Conservation (phyloP, 2,113 vertebrate species). For the Sinocyclocheilus rhinocerous region DNA sequence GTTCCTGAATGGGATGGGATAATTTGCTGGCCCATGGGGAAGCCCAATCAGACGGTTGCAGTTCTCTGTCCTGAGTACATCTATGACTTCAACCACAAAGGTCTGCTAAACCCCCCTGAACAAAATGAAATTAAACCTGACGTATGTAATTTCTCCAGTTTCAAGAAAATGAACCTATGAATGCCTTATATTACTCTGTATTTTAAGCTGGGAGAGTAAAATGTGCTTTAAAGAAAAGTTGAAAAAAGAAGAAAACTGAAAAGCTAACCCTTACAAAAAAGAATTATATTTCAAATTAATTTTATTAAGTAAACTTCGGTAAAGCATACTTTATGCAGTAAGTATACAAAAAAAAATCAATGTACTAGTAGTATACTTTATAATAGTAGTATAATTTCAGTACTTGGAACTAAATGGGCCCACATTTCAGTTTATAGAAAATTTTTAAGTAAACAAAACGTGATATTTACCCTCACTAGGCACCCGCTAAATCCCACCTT, state of each 20-base stretch:
- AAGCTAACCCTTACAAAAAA: neutral
- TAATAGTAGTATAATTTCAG: neutral
- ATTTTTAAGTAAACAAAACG: no score
- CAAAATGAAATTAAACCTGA: neutral
- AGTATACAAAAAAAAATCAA: no score
- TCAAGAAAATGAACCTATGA: no score
- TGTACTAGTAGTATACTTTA: neutral
- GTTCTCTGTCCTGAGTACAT: constrained; percentile 85
- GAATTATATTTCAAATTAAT: neutral
- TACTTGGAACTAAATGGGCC: neutral
- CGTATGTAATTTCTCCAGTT: neutral
- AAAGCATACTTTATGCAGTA: no score
- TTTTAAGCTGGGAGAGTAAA: neutral
- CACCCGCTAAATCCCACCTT: no score
- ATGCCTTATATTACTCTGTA: neutral
- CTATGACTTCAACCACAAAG: constrained; percentile 91
- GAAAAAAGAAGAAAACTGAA: neutral
- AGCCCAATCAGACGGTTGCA: constrained; percentile 75
- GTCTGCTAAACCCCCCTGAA: constrained; percentile 60
- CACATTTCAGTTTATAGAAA: no score
- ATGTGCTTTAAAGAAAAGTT: neutral
- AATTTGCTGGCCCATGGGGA: constrained; percentile 86
- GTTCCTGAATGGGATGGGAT: constrained; percentile 88
- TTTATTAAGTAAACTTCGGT: neutral
- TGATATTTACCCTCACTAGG: no score